These are phyloP conservation scores for Hippopotamyrus pictus DNA, from an alignment of 2,797 vertebrate genomes.

Conservation along the genomic window DNA sequence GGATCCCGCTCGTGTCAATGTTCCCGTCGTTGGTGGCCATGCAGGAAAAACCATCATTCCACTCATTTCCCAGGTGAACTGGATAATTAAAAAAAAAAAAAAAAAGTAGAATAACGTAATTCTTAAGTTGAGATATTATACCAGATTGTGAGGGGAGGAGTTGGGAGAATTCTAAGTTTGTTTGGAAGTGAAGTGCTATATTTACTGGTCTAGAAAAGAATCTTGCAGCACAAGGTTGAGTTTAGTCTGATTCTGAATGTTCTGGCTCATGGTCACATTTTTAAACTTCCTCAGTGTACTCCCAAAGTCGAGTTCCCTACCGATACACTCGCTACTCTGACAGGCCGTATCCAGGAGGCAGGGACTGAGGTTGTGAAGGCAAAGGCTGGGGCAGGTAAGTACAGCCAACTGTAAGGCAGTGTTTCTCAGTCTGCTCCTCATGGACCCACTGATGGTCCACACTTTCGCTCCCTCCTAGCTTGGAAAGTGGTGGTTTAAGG, in stretches of 20 bases:
- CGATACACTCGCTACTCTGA: constrained; percentile 76
- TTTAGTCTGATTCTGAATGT: constrained; percentile 12
- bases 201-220: background rate
- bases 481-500: background rate
- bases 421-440: background rate
- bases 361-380: constrained; percentile 97
- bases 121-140: background rate
- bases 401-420: background rate
- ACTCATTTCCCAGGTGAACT: constrained; percentile 81
- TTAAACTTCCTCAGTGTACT: constrained; percentile 60
- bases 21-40: constrained; percentile 91
- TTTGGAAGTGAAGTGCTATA: background rate
- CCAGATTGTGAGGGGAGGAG: background rate
- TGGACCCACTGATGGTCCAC: background rate
- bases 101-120: background rate
- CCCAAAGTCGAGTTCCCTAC: constrained; percentile 92
- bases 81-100: background rate
- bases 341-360: constrained; percentile 86
- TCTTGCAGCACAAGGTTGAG: background rate
- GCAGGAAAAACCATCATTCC: constrained; percentile 98
- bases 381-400: constrained; percentile 83
- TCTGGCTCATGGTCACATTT: constrained; percentile 1
- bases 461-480: background rate
- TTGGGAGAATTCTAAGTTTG: background rate
- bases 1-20: constrained; percentile 85